Percentiles rank a stretch among this genome's conserved stretches.
Conservation (phyloP, 2,113 vertebrate species). For the Cottus gobio region DNA sequence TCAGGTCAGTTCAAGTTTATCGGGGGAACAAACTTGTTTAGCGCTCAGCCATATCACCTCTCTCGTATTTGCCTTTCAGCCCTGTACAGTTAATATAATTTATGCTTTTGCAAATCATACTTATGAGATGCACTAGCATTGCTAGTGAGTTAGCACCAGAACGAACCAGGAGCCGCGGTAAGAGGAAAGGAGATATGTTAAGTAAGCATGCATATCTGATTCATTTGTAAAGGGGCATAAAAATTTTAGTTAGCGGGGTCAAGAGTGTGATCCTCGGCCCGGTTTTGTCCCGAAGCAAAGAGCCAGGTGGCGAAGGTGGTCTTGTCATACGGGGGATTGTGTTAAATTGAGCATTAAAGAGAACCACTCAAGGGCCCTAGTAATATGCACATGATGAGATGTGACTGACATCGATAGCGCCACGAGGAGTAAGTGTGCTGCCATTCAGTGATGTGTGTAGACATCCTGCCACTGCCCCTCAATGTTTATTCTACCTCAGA, state of each 20-base stretch:
- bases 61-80: not conserved
- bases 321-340: slow-evolving; percentile 71
- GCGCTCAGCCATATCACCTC: not conserved
- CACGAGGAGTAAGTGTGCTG: slow-evolving; percentile 29
- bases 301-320: slow-evolving; percentile 64
- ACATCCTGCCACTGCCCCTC: slow-evolving; percentile 16
- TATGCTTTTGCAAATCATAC: not conserved
- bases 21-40: not conserved
- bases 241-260: slow-evolving; percentile 48
- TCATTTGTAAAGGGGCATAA: slow-evolving; percentile 50
- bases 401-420: slow-evolving; percentile 70
- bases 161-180: slow-evolving; percentile 10
- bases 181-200: slow-evolving; percentile 39
- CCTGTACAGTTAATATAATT: not conserved
- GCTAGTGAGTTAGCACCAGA: slow-evolving; percentile 10
- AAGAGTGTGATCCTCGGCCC: slow-evolving; percentile 62
- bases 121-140: not conserved
- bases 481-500: slow-evolving; percentile 48
- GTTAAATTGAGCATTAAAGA: slow-evolving; percentile 80
- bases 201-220: slow-evolving; percentile 55
- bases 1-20: not conserved
- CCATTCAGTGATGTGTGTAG: slow-evolving; percentile 39
- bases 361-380: slow-evolving; percentile 62
- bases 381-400: slow-evolving; percentile 64
- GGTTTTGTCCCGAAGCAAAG: slow-evolving; percentile 51